A percentile compares a stretch with the other conserved stretches of the same genome.
Conservation (phyloP, 2,888 invertebrate species). For the Cosmopolites sordidus region DNA sequence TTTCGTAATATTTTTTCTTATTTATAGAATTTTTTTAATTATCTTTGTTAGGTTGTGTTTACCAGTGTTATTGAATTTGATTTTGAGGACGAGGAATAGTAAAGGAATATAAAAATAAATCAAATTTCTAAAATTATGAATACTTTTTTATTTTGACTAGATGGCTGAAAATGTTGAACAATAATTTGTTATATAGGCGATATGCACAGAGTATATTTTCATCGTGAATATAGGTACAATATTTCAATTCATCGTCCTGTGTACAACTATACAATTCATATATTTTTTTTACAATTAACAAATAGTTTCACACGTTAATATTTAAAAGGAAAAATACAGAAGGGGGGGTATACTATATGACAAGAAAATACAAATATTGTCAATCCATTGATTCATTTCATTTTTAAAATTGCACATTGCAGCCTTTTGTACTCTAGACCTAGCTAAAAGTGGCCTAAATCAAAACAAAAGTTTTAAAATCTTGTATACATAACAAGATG, state of each 20-base stretch:
- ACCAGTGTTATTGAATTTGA: no score
- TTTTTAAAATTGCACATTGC: constrained; percentile 43
- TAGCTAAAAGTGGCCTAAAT: constrained; percentile 32
- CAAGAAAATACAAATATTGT: constrained; percentile 21
- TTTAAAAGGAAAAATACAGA: constrained; percentile 1
- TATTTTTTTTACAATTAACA: constrained; percentile 13
- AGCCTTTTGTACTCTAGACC: constrained; percentile 40
- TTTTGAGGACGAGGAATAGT: background rate
- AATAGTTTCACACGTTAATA: constrained; percentile 8
- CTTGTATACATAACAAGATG: no score
- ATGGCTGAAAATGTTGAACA: constrained; percentile 58
- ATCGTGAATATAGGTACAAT: constrained; percentile 16
- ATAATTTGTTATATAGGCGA: constrained; percentile 54
- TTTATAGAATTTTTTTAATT: no score
- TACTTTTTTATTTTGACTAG: constrained; percentile 64
- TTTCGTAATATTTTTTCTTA: no score
- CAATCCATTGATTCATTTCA: constrained; percentile 12
- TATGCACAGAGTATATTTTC: constrained; percentile 49
- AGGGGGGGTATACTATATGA: constrained; percentile 11
- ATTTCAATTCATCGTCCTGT: constrained; percentile 17
- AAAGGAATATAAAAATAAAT: background rate
- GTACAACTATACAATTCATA: constrained; percentile 22
- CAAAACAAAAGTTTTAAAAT: background rate
- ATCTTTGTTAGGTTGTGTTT: no score
- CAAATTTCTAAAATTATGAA: background rate